Conservation (phyloP, 2,888 invertebrate genomes). For the Archips xylosteana region DNA sequence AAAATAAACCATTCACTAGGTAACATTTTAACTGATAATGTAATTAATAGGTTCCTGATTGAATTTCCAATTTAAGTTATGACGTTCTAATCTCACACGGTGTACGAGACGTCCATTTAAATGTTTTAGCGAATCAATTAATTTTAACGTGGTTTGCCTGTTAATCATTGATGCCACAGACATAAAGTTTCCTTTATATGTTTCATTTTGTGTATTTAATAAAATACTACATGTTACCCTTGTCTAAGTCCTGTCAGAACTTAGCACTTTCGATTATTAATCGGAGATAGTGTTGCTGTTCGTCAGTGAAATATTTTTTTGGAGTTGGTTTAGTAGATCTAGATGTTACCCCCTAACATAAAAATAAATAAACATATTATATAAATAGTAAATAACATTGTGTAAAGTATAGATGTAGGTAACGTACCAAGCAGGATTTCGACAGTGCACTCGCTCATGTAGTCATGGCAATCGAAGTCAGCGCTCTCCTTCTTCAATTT, state of each 20-base stretch:
- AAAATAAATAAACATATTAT: too few species aligned
- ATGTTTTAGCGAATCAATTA: neutral
- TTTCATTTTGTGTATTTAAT: neutral
- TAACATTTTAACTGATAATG: neutral
- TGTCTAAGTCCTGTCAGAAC: too few species aligned
- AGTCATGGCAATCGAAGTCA: conserved; percentile 92
- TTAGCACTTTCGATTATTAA: too few species aligned
- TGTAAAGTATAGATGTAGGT: too few species aligned
- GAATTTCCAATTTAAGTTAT: neutral
- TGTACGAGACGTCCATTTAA: neutral
- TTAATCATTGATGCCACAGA: neutral
- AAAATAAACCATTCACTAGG: conserved; percentile 1
- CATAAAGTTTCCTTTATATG: neutral
- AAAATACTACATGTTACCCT: neutral
- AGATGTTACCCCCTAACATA: too few species aligned
- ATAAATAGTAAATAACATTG: too few species aligned
- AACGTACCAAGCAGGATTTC: conserved; percentile 90
- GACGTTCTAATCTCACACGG: conserved; percentile 10
- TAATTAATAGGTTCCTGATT: conserved; percentile 14
- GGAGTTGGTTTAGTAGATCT: too few species aligned
- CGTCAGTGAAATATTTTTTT: too few species aligned
- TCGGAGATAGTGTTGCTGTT: too few species aligned
- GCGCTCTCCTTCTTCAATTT: conserved; percentile 89
- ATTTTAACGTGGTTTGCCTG: conserved; percentile 14
- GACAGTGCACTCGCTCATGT: conserved; percentile 94